Percentiles rank a stretch among this genome's conserved stretches.
These are phyloP conservation scores for Adelosebastes latens DNA, from an alignment of 2,797 vertebrate species.

Conservation along the genomic window DNA sequence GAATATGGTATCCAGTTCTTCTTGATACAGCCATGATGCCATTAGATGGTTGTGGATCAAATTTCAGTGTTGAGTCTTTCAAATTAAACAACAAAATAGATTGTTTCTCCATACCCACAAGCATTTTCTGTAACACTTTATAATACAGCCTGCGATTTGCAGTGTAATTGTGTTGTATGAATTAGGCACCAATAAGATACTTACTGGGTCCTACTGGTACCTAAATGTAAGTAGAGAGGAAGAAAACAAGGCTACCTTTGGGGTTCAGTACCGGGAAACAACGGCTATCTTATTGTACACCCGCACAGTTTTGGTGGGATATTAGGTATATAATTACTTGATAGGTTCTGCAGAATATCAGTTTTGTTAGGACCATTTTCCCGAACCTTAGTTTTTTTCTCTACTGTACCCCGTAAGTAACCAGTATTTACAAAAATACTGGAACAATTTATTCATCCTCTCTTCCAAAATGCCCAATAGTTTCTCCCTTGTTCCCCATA, in stretches of 20 bases:
- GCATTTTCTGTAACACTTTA: not conserved
- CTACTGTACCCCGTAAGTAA: not conserved
- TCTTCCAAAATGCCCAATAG: too few species aligned
- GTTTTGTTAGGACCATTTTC: not conserved
- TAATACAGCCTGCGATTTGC: not conserved
- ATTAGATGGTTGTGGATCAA: not conserved
- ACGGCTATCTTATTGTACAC: not conserved
- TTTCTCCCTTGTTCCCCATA: not conserved
- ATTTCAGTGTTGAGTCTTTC: not conserved
- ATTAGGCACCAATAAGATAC: not conserved
- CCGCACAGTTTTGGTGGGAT: not conserved
- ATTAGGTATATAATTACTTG: not conserved
- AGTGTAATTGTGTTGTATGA: not conserved
- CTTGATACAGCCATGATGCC: not conserved
- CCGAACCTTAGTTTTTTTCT: too few species aligned
- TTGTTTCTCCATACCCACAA: not conserved
- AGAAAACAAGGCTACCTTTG: not conserved
- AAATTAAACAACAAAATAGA: not conserved
- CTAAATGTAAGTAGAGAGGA: not conserved
- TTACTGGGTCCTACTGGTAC: not conserved
- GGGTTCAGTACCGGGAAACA: not conserved
- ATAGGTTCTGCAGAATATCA: not conserved
- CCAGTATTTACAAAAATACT: not conserved
- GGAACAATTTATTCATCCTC: not conserved
- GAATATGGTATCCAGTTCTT: not conserved